phyloP scores from a whole-genome alignment of 2,113 vertebrate species.

The Xenopus borealis region DNA sequence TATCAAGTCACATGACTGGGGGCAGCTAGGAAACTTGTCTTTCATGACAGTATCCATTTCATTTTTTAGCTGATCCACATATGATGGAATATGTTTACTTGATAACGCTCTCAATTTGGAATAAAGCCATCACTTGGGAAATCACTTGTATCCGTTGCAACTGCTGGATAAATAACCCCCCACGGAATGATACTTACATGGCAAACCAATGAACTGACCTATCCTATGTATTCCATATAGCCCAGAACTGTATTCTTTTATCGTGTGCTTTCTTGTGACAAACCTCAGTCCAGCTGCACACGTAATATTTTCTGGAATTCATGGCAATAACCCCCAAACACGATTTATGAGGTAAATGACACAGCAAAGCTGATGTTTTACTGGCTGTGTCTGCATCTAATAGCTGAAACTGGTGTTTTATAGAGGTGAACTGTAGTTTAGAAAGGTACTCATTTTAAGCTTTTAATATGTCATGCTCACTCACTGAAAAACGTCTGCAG shows the following conservation, averaged over 20 bases:
- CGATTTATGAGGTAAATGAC: conserved; percentile 32
- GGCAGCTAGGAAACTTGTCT: too few relatives aligned
- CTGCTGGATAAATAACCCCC: too few relatives aligned
- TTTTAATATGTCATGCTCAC: conserved; percentile 35
- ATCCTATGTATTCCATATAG: too few relatives aligned
- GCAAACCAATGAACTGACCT: too few relatives aligned
- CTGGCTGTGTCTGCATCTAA: conserved; percentile 26
- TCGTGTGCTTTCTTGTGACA: not conserved
- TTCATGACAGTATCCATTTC: too few relatives aligned
- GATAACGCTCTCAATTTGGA: too few relatives aligned
- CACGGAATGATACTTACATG: too few relatives aligned
- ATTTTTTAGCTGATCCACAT: too few relatives aligned
- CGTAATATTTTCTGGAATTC: conserved; percentile 1
- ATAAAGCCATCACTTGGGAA: too few relatives aligned
- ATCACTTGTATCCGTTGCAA: too few relatives aligned
- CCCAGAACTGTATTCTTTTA: not conserved
- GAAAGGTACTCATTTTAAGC: conserved; percentile 48
- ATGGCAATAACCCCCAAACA: conserved; percentile 19
- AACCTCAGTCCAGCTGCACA: conserved; percentile 11
- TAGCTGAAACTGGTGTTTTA: conserved; percentile 41
- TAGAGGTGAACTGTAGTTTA: conserved; percentile 44
- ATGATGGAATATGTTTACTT: too few relatives aligned
- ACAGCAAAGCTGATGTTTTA: conserved; percentile 16
- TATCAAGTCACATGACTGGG: too few relatives aligned
- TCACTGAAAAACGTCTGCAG: conserved; percentile 27